Base-by-base conservation (phyloP, 2,113 vertebrate genomes). In the Lepidiolamprologus cunningtoni region DNA sequence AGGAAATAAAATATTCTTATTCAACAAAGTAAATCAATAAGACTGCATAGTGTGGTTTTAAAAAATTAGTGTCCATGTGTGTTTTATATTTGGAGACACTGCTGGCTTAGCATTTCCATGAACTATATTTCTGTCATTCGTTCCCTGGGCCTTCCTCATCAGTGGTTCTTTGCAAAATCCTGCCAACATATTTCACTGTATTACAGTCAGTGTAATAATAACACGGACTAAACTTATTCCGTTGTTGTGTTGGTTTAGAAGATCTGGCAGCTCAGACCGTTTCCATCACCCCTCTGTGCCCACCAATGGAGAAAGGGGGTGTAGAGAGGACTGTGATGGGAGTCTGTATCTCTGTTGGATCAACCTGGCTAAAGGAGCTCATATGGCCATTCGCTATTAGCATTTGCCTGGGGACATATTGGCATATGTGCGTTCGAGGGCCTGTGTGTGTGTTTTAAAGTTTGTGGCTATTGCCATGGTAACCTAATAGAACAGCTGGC, bases 401-500 rank as follows among this genome's bases (percentile, higher is more conserved):
- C 80, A 52, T 89, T 89, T 10, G 37, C 91, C 40, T 63, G 63
- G 82, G 91, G 89, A 90, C 42, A 11, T 66, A 13, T 53, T 81
- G 66, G 68, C 82, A 89, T 92, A 82, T 89, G 78, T 86, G 61
- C 83, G 71, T 89, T 26, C 47, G 73, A 35, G 13, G 9, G 21
- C 19, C 9, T 80, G 5, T 90, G 50, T 81, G 73, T 57, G 81
- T 52, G 63, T 85, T 87, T 52, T 4, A 79, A 52, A 21, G 73
- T 63, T 80, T 87, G 23, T 87, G 68, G 47, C 55, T 40, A 40
- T 91, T 81, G 35, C 89, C 52, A 84, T 89, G 63, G 87, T 83
- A 89, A 85, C 76, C 6, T 33, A 35, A 87, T 86, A 85, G 88
- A 95, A 91, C 94, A 92, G 87, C 93, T 92, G 91, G 76, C 82